A percentile compares a stretch with the other conserved stretches of the same genome.
Conservation (phyloP, 2,888 invertebrate species). For the Chrysopilus asiliformis region DNA sequence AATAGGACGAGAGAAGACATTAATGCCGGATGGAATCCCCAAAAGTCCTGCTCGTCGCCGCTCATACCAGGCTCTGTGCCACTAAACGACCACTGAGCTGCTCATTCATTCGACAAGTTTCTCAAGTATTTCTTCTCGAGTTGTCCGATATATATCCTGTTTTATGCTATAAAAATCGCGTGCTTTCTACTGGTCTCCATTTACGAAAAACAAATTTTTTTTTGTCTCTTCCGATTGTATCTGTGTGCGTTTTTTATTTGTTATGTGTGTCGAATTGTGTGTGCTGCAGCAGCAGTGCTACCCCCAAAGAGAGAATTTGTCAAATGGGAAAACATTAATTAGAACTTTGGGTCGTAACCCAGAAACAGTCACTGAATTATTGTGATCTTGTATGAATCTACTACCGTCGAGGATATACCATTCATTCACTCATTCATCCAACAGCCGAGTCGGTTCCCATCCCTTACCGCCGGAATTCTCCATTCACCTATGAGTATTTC, state of each 20-base stretch:
- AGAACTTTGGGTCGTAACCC: constrained; percentile 21
- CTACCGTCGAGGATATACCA: constrained; percentile 4
- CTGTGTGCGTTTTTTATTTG: no score
- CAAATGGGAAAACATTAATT: constrained; percentile 23
- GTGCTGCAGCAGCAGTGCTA: not conserved
- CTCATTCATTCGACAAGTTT: not conserved
- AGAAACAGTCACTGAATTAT: constrained; percentile 19
- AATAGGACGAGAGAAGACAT: not conserved
- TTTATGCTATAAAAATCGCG: constrained; percentile 18
- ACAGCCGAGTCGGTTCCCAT: no score
- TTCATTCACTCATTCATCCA: not conserved
- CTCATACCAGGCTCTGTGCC: no score
- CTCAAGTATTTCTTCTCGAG: not conserved
- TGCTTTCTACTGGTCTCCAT: constrained; percentile 9
- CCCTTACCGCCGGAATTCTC: no score
- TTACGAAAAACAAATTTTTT: not conserved
- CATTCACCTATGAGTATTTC: no score
- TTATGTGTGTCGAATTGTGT: not conserved
- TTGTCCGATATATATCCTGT: constrained; percentile 1
- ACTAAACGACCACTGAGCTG: no score
- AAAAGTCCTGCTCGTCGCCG: no score
- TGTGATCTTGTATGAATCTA: constrained; percentile 14
- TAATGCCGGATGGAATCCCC: not conserved
- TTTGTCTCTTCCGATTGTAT: no score
- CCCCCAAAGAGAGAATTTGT: constrained; percentile 17